Base-by-base conservation (phyloP, 2,888 invertebrate genomes). In the Philopedon plagiatum region DNA sequence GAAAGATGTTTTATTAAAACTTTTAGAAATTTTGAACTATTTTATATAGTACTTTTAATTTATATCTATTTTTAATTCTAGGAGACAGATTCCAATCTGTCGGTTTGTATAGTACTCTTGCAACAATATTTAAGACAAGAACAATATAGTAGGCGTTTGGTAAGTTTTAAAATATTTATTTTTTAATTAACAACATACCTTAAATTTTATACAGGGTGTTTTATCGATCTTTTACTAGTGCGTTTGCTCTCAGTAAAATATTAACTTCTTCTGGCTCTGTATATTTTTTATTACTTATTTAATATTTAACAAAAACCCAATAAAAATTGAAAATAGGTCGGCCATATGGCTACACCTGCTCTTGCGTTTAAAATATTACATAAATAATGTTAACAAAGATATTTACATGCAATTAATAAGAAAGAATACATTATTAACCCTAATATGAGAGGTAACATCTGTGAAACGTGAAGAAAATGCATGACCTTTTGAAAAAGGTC, bases 111-210 rank as follows among this genome's bases (percentile, higher is more conserved):
- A 39, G 80, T 81, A 37, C 75, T 82, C 9, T 73, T 82, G 15
- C 81, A 81, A 64, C 82, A 82, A 66, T 81, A 80, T 66, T 73
- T 82, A 68, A 76, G 81, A 65, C 78, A 79, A 13, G 80, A 81
- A 70, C 74, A 70, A 63, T 71, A 71, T 13, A 46, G 41, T 19
- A 61, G 37, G 15, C 19, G 4, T 44, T n/a, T 13, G 57, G 63
- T 72, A 57, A 72, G 62, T 66, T 26, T 65, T 54, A 18, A 15
- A 9, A 9, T 29, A 41, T 41, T 15, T 41, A 15, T 41, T 41
- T 41, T 2, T n/a, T n/a, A n/a, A n/a, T n/a, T n/a, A n/a, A n/a
- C n/a, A n/a, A 51, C 13, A 26, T 26, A 23, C 26, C 9, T 8
- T 7, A 18, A 32, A 46, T 46, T 63, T 15, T 54, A 54, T 54